Conservation (phyloP, 2,113 vertebrate genomes). For the Mus spicilegus region DNA sequence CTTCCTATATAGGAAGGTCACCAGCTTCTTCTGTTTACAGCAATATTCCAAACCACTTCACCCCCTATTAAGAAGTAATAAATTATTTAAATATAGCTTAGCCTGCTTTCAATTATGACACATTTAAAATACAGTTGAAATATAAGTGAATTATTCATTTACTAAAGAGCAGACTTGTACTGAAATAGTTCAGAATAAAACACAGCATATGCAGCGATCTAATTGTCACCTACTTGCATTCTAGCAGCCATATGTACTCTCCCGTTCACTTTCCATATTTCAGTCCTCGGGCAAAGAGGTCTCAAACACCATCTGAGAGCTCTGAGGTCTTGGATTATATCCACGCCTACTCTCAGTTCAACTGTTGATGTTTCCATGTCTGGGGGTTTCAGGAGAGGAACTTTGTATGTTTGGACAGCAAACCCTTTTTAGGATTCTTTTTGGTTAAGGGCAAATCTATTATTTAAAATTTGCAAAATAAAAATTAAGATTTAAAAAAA, state of each 20-base stretch:
- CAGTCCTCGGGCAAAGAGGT: constrained; percentile 77
- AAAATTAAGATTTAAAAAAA: constrained; percentile 36
- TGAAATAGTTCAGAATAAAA: constrained; percentile 82
- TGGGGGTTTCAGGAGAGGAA: constrained; percentile 63
- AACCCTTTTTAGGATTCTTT: constrained; percentile 64
- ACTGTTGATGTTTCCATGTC: constrained; percentile 70
- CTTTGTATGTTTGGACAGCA: constrained; percentile 62
- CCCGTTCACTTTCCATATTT: constrained; percentile 74
- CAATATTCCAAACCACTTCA: constrained; percentile 21
- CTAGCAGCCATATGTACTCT: constrained; percentile 79
- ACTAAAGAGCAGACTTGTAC: constrained; percentile 79
- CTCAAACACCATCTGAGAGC: constrained; percentile 71
- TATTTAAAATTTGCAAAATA: constrained; percentile 71
- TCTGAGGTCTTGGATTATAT: constrained; percentile 76
- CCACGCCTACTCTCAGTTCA: constrained; percentile 74
- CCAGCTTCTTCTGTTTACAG: constrained; percentile 10
- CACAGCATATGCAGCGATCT: constrained; percentile 81
- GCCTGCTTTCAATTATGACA: constrained; percentile 69
- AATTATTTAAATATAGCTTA: constrained; percentile 76
- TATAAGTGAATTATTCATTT: constrained; percentile 83
- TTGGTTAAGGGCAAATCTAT: constrained; percentile 66
- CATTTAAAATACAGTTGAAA: constrained; percentile 75
- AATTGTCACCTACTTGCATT: constrained; percentile 82
- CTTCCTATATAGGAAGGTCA: not conserved
- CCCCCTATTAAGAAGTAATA: constrained; percentile 77